These are phyloP conservation scores for Trissoscelio sp. DNA, from an alignment of 2,888 invertebrate species.

Conservation along the genomic window DNA sequence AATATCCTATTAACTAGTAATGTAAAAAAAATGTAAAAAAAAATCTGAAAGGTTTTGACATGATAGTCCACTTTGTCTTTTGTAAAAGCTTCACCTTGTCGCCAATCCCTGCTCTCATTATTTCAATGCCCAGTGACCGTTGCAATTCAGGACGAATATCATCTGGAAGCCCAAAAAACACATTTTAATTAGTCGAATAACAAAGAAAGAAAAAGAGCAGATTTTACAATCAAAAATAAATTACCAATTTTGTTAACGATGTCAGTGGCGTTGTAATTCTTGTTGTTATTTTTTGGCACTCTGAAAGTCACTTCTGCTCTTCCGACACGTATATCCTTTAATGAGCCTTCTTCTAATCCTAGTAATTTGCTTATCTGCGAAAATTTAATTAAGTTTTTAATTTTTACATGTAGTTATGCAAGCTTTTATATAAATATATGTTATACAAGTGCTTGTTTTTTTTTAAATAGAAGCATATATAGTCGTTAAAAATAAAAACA, in stretches of 20 bases:
- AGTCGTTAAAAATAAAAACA: no score
- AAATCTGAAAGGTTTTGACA: no score
- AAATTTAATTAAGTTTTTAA: conserved; percentile 9
- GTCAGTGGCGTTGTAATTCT: conserved; percentile 87
- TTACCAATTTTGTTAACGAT: conserved; percentile 88
- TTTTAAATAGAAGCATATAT: no score
- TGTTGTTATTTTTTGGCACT: conserved; percentile 86
- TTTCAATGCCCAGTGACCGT: conserved; percentile 87
- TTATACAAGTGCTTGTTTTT: no score
- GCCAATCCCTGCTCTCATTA: conserved; percentile 90
- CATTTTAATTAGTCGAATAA: no score
- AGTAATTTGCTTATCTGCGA: conserved; percentile 86
- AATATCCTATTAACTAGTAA: background rate
- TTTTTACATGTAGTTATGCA: background rate
- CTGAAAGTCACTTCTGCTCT: conserved; percentile 91
- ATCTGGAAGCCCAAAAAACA: conserved; percentile 83
- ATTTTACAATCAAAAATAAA: background rate
- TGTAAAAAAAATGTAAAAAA: background rate
- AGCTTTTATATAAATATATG: no score
- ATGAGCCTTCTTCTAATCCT: conserved; percentile 86
- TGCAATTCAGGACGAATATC: conserved; percentile 88
- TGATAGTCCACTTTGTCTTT: background rate
- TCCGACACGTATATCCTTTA: conserved; percentile 89
- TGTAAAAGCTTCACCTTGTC: conserved; percentile 86
- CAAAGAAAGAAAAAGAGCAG: background rate